phyloP scores from a whole-genome alignment of 2,888 invertebrate genomes.

The Silvanus unidentatus region DNA sequence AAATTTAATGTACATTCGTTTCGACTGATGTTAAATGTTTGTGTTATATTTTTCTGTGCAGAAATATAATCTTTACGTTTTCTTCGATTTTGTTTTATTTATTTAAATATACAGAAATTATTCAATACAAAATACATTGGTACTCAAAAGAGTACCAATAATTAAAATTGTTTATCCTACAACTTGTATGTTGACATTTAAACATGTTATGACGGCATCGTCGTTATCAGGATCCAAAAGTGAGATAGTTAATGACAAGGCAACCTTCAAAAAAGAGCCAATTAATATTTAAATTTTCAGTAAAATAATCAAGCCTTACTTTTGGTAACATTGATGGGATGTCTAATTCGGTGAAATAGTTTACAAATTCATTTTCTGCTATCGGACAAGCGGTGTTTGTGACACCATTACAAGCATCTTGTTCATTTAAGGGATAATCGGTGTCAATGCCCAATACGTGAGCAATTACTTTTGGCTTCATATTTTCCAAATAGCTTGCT shows the following conservation, averaged over 20 bases:
- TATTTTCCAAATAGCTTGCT: slow-evolving; percentile 23
- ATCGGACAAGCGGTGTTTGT: slow-evolving; percentile 24
- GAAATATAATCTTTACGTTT: no score
- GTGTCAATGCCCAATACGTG: slow-evolving; percentile 13
- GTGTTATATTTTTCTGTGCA: no score
- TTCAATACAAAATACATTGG: no score
- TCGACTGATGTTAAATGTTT: no score
- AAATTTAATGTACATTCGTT: no score
- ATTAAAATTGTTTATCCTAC: slow-evolving; percentile 1
- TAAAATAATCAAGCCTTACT: neutral
- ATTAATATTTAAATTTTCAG: neutral
- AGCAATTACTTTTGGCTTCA: slow-evolving; percentile 18
- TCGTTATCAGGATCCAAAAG: slow-evolving; percentile 13
- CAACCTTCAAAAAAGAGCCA: slow-evolving; percentile 16
- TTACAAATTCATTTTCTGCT: slow-evolving; percentile 18
- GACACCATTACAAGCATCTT: slow-evolving; percentile 24
- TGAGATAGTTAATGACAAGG: slow-evolving; percentile 15
- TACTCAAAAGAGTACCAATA: no score
- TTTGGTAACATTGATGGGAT: neutral
- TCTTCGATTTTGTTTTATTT: no score
- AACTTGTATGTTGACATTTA: slow-evolving; percentile 14
- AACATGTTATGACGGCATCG: slow-evolving; percentile 14
- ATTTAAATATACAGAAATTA: no score
- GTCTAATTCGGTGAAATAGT: slow-evolving; percentile 16
- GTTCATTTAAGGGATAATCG: slow-evolving; percentile 19